phyloP scores from a whole-genome alignment of 1,140 invertebrate species.

The Formica selysi region DNA sequence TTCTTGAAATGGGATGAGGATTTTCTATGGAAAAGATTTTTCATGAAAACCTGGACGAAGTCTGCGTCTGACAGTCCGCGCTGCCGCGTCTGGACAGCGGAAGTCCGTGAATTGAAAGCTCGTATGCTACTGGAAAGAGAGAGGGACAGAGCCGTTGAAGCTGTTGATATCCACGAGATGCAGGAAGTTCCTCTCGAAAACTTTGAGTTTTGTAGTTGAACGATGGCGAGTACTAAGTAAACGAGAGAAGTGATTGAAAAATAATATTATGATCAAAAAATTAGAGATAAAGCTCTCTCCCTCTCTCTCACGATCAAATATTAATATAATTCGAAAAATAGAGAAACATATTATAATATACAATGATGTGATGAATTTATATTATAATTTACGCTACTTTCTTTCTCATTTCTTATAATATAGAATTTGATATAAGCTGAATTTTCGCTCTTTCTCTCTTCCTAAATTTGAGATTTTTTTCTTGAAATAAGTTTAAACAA shows the following conservation, averaged over 20 bases:
- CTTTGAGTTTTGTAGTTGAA: conserved; percentile 9
- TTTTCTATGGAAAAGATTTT: conserved; percentile 65
- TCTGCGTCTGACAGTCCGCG: conserved; percentile 70
- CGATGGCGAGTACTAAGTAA: conserved; percentile 8
- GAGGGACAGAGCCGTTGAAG: conserved; percentile 29
- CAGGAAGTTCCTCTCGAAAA: conserved; percentile 34
- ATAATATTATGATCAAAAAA: neutral
- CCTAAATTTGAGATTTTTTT: neutral
- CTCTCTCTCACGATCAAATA: neutral
- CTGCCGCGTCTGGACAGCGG: conserved; percentile 64
- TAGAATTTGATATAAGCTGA: neutral
- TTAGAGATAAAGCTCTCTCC: neutral
- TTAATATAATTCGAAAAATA: neutral
- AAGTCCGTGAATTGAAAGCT: conserved; percentile 71
- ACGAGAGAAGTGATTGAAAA: conserved; percentile 20
- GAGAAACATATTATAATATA: neutral
- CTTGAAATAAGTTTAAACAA: conserved; percentile 1
- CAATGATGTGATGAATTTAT: neutral
- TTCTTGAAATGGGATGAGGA: conserved; percentile 43
- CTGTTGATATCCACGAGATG: conserved; percentile 32
- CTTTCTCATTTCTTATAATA: neutral
- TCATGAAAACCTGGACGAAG: conserved; percentile 58
- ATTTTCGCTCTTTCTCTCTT: neutral
- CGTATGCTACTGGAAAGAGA: conserved; percentile 40
- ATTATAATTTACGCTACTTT: neutral